Percentiles rank a stretch among this genome's conserved stretches.
Conservation (phyloP, 2,797 vertebrate genomes). For the Tolypeutes matacus region DNA sequence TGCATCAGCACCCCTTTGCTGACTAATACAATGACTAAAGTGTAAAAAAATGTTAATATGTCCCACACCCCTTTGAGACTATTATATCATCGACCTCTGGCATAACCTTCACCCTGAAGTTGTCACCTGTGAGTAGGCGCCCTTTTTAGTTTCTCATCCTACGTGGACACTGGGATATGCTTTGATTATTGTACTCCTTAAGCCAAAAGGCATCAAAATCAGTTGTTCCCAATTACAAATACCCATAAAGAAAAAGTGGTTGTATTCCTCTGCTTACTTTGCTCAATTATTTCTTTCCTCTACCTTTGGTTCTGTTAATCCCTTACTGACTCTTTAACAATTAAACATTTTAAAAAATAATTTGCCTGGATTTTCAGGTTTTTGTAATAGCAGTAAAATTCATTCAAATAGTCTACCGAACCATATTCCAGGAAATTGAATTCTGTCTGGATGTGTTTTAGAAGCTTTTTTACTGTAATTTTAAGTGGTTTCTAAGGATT, state of each 20-base stretch:
- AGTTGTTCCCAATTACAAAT: neutral
- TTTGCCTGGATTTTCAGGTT: neutral
- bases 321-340: neutral
- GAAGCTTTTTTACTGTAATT: neutral
- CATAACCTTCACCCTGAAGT: neutral
- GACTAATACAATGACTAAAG: neutral
- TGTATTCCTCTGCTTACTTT: neutral
- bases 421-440: neutral
- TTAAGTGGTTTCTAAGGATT: neutral
- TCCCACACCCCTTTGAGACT: neutral
- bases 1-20: too few relatives aligned
- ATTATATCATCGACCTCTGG: neutral
- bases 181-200: neutral
- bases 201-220: neutral
- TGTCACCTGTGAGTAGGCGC: neutral
- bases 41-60: neutral
- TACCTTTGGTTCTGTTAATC: neutral
- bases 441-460: neutral
- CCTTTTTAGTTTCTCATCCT: neutral
- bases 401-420: neutral
- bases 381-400: neutral
- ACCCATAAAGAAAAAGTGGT: too few relatives aligned
- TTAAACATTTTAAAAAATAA: neutral
- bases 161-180: neutral
- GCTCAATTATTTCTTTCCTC: neutral